These are phyloP conservation scores for Noctua comes DNA, from an alignment of 2,888 invertebrate genomes.

Conservation along the genomic window DNA sequence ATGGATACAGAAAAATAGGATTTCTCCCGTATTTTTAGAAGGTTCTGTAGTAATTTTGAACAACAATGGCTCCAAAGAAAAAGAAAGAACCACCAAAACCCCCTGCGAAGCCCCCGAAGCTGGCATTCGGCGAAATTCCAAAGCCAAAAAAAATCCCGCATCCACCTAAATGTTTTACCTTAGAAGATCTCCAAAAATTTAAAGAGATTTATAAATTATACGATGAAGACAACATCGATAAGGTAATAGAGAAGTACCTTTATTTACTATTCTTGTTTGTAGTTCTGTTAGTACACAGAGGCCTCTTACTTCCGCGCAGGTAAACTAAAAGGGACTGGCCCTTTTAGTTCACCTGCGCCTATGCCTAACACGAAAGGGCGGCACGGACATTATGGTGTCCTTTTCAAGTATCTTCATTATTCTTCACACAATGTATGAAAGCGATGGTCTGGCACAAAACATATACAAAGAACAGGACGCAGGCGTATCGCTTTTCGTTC, in stretches of 20 bases:
- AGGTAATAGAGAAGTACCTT: slow-evolving; percentile 68
- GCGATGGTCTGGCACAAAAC: neutral
- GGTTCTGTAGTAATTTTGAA: neutral
- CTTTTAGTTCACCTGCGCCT: neutral
- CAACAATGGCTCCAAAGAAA: slow-evolving; percentile 77
- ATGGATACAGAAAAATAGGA: neutral
- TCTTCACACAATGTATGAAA: neutral
- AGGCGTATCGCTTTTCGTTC: neutral
- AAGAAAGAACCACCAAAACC: slow-evolving; percentile 40
- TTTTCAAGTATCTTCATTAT: neutral
- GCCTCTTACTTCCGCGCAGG: neutral
- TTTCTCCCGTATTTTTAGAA: neutral
- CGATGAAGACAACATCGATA: slow-evolving; percentile 84
- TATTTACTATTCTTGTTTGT: neutral
- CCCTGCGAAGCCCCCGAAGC: neutral
- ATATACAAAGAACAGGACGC: neutral
- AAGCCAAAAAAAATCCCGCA: slow-evolving; percentile 85
- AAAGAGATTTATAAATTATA: slow-evolving; percentile 81
- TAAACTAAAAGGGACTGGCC: too few relatives aligned
- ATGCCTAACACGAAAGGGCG: neutral
- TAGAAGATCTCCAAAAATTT: slow-evolving; percentile 80
- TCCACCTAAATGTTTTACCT: slow-evolving; percentile 83
- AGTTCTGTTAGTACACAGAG: neutral
- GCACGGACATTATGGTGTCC: neutral
- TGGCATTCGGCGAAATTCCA: slow-evolving; percentile 70